Base-by-base conservation (phyloP, 2,797 vertebrate genomes). In the Melanotaenia maccullochi region DNA sequence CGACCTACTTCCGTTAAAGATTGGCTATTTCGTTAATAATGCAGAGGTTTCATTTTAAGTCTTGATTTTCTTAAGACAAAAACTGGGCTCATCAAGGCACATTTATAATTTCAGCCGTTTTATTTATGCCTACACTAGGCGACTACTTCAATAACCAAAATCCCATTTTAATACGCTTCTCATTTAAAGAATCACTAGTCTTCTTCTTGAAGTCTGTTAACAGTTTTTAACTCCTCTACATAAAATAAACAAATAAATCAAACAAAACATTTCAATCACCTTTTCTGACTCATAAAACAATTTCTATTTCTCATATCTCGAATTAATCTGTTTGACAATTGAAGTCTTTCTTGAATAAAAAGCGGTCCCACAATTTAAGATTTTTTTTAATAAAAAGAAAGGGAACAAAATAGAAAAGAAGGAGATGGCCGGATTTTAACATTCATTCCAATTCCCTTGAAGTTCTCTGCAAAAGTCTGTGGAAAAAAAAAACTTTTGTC, bases 261-360 rank as follows among this genome's bases (percentile, higher is more conserved):
- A 40, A 40, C 38, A 30, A 35, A 11, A 32, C 0, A 20, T 9
- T 63, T 79, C 68, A n/a, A 66, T 72, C 13, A 42, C 36, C 3
- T 32, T 12, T 25, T 0, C 38, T 24, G 55, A 49, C 65, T 59
- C 40, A 51, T 58, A 5, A 38, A 47, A 7, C 4, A 20, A 20
- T 68, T 61, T 68, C 1, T 6, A 12, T 57, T 76, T 64, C 18
- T 40, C 44, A 52, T 32, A 18, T 65, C 9, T 66, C 20, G 7
- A 2, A 49, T 36, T 35, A 68, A 25, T 65, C 28, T 67, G 59
- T 68, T 57, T 54, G 68, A 80, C 75, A 44, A 58, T 9, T 40
- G 3, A 20, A 71, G 22, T 68, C 20, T n/a, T 61, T 30, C 6
- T 60, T 32, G 60, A 7, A 65, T 38, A 24, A 38, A n/a, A 47